Percentiles rank a stretch among this genome's conserved stretches.
Evolutionary conservation across 2,113 vertebrate species (phyloP).

Genomic region (Gavia stellata): DNA sequence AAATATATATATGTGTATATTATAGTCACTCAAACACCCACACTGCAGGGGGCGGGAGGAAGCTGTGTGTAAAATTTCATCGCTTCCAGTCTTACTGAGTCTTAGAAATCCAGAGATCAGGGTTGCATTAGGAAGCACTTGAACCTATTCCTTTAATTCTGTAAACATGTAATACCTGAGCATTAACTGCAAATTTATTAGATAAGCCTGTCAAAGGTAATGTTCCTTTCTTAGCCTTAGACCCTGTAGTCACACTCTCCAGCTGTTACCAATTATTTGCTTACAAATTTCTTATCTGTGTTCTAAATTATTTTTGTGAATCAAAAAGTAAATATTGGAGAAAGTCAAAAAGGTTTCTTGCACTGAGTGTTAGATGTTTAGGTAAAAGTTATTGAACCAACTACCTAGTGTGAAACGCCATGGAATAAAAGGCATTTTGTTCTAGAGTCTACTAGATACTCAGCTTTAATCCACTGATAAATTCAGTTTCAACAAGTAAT

Average conservation of each 20-base stretch:
- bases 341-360: neutral
- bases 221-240: neutral
- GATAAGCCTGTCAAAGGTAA: neutral
- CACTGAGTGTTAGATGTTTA: neutral
- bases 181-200: neutral
- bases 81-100: neutral
- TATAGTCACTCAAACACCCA: neutral
- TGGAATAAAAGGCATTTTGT: neutral
- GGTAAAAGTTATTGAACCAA: neutral
- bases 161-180: neutral
- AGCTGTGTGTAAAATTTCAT: neutral
- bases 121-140: neutral
- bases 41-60: fast-evolving
- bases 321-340: neutral
- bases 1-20: neutral
- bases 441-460: neutral
- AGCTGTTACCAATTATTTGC: neutral
- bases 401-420: neutral
- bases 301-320: neutral
- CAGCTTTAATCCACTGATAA: neutral
- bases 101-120: neutral
- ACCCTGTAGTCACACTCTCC: neutral
- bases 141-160: neutral
- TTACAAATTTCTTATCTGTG: neutral
- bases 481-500: neutral